phyloP scores from a whole-genome alignment of 1,140 invertebrate genomes.

The Drosophila leontia region DNA sequence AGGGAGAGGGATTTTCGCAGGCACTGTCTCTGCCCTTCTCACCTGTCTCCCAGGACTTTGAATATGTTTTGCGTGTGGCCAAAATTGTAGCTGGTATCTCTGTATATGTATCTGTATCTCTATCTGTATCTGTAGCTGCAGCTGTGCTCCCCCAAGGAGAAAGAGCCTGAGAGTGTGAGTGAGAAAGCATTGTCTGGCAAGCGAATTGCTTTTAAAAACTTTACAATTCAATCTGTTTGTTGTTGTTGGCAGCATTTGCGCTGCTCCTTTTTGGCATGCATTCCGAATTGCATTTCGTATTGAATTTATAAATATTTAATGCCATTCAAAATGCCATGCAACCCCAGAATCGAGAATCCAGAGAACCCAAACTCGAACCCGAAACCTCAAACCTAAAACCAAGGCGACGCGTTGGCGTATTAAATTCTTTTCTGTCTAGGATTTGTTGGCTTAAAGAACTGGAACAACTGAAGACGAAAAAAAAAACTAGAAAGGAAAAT shows the following conservation, averaged over 20 bases:
- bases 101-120: constrained; percentile 26
- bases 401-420: constrained; percentile 53
- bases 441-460: constrained; percentile 42
- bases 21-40: constrained; percentile 3
- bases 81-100: constrained; percentile 33
- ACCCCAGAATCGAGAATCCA: constrained; percentile 39
- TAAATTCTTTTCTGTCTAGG: constrained; percentile 69
- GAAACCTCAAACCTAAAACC: background rate
- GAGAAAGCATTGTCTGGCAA: constrained; percentile 64
- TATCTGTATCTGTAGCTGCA: constrained; percentile 42
- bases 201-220: constrained; percentile 71
- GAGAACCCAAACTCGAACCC: background rate
- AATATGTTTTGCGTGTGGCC: constrained; percentile 51
- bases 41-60: constrained; percentile 25
- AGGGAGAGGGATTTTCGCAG: constrained; percentile 20
- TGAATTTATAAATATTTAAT: constrained; percentile 85
- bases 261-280: constrained; percentile 70
- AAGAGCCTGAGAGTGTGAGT: constrained; percentile 2
- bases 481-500: constrained; percentile 16
- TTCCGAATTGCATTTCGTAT: constrained; percentile 83
- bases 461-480: background rate
- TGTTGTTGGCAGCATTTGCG: background rate
- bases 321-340: constrained; percentile 84
- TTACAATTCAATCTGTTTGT: constrained; percentile 77
- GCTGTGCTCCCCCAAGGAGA: constrained; percentile 29